Conservation (phyloP, 1,140 invertebrate genomes). For the Vollenhovia emeryi region DNA sequence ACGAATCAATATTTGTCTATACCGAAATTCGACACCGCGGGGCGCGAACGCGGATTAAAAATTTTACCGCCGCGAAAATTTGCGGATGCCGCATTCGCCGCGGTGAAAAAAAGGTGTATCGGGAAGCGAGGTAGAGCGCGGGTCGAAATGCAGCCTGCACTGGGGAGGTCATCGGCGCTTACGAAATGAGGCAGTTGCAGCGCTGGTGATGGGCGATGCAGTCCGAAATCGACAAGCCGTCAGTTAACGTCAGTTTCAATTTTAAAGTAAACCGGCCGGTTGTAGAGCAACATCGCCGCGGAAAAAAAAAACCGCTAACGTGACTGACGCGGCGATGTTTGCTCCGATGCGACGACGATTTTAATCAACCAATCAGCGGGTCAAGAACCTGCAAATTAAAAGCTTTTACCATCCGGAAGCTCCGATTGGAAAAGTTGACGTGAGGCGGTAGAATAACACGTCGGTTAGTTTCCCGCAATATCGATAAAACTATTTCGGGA, state of each 20-base stretch:
- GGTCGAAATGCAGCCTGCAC: neutral
- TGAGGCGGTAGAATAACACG: neutral
- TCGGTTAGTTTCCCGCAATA: neutral
- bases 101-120: neutral
- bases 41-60: slow-evolving; percentile 28
- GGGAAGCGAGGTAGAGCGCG: neutral
- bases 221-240: slow-evolving; percentile 68
- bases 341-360: slow-evolving; percentile 27
- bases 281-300: slow-evolving; percentile 44
- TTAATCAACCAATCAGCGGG: slow-evolving; percentile 49
- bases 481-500: neutral
- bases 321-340: slow-evolving; percentile 48
- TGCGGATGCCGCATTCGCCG: neutral
- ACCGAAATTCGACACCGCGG: neutral
- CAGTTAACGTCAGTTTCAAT: slow-evolving; percentile 71
- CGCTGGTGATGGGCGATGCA: neutral
- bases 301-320: slow-evolving; percentile 55
- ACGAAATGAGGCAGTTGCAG: slow-evolving; percentile 47
- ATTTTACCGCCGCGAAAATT: slow-evolving; percentile 2
- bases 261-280: slow-evolving; percentile 65
- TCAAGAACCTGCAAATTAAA: slow-evolving; percentile 43
- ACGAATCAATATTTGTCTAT: slow-evolving; percentile 28
- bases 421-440: neutral
- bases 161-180: slow-evolving; percentile 27
- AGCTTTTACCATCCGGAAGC: neutral